These are phyloP conservation scores for Hydrotaea diabolus DNA, from an alignment of 2,888 invertebrate species.

Conservation along the genomic window DNA sequence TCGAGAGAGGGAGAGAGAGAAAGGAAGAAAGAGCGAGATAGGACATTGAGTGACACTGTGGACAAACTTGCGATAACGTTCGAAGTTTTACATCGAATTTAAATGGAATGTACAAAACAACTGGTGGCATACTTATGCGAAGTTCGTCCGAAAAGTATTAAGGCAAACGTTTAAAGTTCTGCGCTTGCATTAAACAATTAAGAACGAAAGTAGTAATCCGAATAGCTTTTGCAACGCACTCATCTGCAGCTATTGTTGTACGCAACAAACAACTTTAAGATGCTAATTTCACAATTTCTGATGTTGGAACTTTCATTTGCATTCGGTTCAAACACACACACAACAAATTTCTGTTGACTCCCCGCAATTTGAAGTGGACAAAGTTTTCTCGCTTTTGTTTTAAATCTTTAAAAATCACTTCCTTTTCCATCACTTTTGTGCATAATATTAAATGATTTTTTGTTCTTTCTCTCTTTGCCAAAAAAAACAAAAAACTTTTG, in stretches of 20 bases:
- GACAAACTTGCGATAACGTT: conserved; percentile 10
- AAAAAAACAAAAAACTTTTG: too few relatives aligned
- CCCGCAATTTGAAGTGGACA: neutral
- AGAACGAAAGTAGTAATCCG: too few relatives aligned
- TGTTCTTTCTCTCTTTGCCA: too few relatives aligned
- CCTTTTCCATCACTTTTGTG: conserved; percentile 35
- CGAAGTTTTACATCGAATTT: neutral
- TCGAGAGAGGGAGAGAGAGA: neutral
- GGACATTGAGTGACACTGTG: neutral
- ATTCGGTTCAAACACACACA: too few relatives aligned
- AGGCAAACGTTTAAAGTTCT: too few relatives aligned
- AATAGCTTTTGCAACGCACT: too few relatives aligned
- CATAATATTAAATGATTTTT: conserved; percentile 32
- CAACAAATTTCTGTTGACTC: neutral
- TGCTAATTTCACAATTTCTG: too few relatives aligned
- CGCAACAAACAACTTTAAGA: too few relatives aligned
- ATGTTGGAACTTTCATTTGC: too few relatives aligned
- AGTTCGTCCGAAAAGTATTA: too few relatives aligned
- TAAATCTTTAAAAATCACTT: conserved; percentile 38
- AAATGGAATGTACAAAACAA: conserved; percentile 13
- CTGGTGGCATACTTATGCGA: neutral
- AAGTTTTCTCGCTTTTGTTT: conserved; percentile 19
- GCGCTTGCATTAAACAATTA: too few relatives aligned
- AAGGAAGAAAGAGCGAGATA: neutral
- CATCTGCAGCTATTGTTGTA: too few relatives aligned